Evolutionary conservation across 2,113 vertebrate genomes (phyloP), one percentile per base, ranked within the genome.

Genomic region (Anolis sagrei): DNA sequence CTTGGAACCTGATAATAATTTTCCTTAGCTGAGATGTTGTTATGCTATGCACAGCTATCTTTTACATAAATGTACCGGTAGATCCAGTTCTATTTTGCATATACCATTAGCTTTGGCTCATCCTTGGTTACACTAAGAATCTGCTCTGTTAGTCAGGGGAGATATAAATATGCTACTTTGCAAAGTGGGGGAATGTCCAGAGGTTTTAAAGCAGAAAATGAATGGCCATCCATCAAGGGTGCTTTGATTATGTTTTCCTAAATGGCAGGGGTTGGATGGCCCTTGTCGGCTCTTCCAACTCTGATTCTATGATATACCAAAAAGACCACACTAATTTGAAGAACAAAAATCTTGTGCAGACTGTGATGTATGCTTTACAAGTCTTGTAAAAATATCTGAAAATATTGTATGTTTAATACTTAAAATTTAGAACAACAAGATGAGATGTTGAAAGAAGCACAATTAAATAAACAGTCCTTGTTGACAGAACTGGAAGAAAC

Each of bases 401-500:
- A 83, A 0, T 81, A 34, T 77, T 4, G 86, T 82, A 80, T 92
- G 80, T 82, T n/a, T 91, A 19, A 49, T 68, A 89, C 69, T 91
- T 93, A 88, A n/a, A 93, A 91, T 93, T 93, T 87, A 98, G 98
- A 93, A 93, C 90, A 94, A 81, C 94, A 97, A 78, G 80, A 91
- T 91, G 96, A 97, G 94, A 92, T 95, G 66, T 91, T 98, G 73
- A 94, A 95, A 91, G 93, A 93, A 73, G 95, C 93, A 85, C 95
- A 96, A 90, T 81, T 93, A 82, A 95, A 96, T 87, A 94, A 96
- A 73, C 88, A 97, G 73, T 85, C 79, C 32, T 93, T 98, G 93
- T 91, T 93, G 86, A 90, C 95, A 92, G 96, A 98, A 93, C 89
- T 98, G 66, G 92, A 96, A 91, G 91, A 91, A 81, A 90, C 86